Evolutionary conservation across 2,888 invertebrate genomes (phyloP), one percentile per base, ranked within the genome.

Genomic region (Geophilus truncorum): DNA sequence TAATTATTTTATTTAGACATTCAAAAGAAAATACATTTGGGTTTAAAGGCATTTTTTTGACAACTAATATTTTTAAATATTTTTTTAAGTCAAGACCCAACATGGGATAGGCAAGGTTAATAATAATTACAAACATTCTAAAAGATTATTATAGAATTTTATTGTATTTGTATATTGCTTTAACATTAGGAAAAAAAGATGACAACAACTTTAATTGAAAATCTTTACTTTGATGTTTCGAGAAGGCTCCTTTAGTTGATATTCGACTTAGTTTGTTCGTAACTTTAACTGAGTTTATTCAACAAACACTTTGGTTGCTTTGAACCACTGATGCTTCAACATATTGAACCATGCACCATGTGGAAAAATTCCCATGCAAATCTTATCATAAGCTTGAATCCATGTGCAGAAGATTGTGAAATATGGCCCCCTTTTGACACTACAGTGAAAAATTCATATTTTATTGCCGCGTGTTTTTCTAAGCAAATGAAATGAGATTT

Each of bases 351-450:
- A 62, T 12, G 62, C 28, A 62, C 25, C 62, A 62, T 62, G 62
- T 62, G 62, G 62, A 62, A 62, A 62, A 62, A 62, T 62, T 62
- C 62, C 62, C 62, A 62, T 62, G 62, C 62, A 62, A 62, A 62
- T 62, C 62, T 62, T 62, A 62, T 62, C 62, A 62, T 25, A 62
- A 62, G 62, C 62, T 25, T 62, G 62, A 62, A 62, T 15, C 62
- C 62, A 62, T 62, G 62, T 62, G 62, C 62, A 62, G 25, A 62
- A 62, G 62, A 62, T 62, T 62, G 62, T 62, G 25, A 62, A 62
- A 25, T 62, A 62, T 62, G 25, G 62, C 62, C 23, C 15, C n/a
- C 23, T 62, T 62, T 62, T 62, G 62, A 62, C 62, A 62, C 62
- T 23, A n/a, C 45, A 45, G 45, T 62, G 62, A 62, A 62, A 62